Conservation (phyloP, 2,888 invertebrate species). For the Epirrhoe tristata region DNA sequence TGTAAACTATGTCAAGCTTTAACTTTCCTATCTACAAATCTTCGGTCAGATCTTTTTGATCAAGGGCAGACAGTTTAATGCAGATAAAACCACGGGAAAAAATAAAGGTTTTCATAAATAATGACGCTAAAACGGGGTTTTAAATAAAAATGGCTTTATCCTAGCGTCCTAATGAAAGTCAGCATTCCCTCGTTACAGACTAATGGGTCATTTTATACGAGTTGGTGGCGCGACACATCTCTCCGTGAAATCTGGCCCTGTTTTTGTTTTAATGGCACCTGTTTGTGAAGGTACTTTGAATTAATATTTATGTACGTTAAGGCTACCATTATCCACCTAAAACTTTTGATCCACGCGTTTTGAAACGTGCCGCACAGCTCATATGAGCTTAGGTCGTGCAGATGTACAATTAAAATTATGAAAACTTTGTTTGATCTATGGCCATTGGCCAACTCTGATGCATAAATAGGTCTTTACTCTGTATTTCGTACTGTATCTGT, state of each 20-base stretch:
- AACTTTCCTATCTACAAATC: too few relatives aligned
- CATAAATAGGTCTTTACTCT: background rate
- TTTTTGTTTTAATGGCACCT: constrained; percentile 57
- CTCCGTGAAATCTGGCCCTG: constrained; percentile 56
- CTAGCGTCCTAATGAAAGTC: constrained; percentile 44
- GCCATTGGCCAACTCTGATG: too few relatives aligned
- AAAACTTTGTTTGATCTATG: background rate
- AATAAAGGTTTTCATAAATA: constrained; percentile 15
- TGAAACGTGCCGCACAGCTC: background rate
- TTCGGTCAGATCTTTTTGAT: background rate
- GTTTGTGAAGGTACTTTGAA: constrained; percentile 19
- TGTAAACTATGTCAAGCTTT: too few relatives aligned
- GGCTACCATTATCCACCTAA: background rate
- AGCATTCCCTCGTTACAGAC: constrained; percentile 52
- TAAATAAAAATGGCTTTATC: constrained; percentile 29
- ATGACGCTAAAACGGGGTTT: constrained; percentile 7
- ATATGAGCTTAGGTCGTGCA: background rate
- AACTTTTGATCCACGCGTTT: background rate
- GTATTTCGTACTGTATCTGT: too few relatives aligned
- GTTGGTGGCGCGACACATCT: constrained; percentile 51
- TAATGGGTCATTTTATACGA: constrained; percentile 67
- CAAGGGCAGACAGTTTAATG: background rate
- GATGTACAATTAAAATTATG: background rate
- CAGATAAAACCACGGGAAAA: background rate
- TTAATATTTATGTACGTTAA: constrained; percentile 7